Evolutionary conservation across 2,797 vertebrate species (phyloP), one percentile per base, ranked within the genome.

Genomic region (Labroides dimidiatus): DNA sequence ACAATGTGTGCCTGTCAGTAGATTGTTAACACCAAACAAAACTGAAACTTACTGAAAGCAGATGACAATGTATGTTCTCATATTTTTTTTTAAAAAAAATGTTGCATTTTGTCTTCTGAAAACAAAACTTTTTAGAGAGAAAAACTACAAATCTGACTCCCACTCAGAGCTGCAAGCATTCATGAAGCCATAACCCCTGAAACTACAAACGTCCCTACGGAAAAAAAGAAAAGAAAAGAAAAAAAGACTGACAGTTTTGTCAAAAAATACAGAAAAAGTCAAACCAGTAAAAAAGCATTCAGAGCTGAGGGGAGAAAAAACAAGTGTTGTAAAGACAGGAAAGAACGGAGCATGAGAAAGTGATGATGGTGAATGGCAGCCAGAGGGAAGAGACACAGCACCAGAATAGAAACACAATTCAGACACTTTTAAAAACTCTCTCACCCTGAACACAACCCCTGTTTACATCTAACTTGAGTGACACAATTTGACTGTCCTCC

Each of bases 241-340:
- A n/a, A n/a, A n/a, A n/a, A 49, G 64, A 71, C 57, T 65, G 83
- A 81, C 69, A 82, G 65, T 50, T 76, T 48, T 75, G 80, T 80
- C 63, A 78, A 64, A 23, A 81, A 82, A 23, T 24, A 72, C 20
- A 56, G 20, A n/a, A 62, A 66, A 75, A 72, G 11, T 13, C 42
- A 36, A 47, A 67, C 30, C 20, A 41, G 49, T 57, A 37, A 63
- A 72, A 19, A 63, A 39, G 42, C 64, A 77, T 36, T 57, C 65
- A 73, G 68, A 48, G 69, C 42, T 64, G 67, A 72, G 54, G 75
- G 65, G 52, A 75, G 44, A 65, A 50, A n/a, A 75, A 75, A 81
- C 45, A 30, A 73, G 69, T 53, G 36, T 57, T 47, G 54, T 60
- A 70, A 82, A 79, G 68, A 81, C 59, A 77, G 73, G 66, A 75